Evolutionary conservation across 2,888 invertebrate genomes (phyloP), one percentile per base, ranked within the genome.

Genomic region (Lagria hirta): DNA sequence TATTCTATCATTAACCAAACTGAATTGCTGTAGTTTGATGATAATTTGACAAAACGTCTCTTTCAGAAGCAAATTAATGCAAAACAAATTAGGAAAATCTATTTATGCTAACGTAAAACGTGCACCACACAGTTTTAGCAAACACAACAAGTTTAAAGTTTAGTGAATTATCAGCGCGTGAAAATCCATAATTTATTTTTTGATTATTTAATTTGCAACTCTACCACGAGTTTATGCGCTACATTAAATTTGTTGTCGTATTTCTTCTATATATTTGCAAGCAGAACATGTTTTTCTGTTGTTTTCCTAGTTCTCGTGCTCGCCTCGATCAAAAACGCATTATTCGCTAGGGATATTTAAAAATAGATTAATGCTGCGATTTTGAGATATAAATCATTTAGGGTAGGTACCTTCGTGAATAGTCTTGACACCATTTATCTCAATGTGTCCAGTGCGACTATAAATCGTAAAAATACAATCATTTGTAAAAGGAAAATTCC

Each of bases 281-380:
- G 16, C n/a, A 13, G 20, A 11, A 20, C 33, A 23, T 10, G 14
- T 35, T 35, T 35, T 35, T 26, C 17, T 15, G 35, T 26, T 24
- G 35, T 35, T 35, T 35, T 17, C 8, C 11, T n/a, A 13, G 23
- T 26, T 33, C 33, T 28, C 26, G 3, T 15, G n/a, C 10, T 28
- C 10, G 32, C 6, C n/a, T n/a, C 16, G 12, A 35, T 38, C 30
- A 38, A 21, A 30, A 30, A 38, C 24, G 30, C 38, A 38, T 38
- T 30, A 24, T 40, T 26, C 10, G 13, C 10, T 5, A 6, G 13
- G 14, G 38, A 33, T 24, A 40, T 40, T 41, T 41, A 41, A 33
- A 41, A 41, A 41, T 21, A 27, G 41, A 33, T 41, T 33, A 33
- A 21, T n/a, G 27, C n/a, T 1, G 33, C 26, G 22, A 29, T 40